Evolutionary conservation across 2,113 vertebrate genomes (phyloP), one percentile per base, ranked within the genome.

Genomic region (Meriones unguiculatus): DNA sequence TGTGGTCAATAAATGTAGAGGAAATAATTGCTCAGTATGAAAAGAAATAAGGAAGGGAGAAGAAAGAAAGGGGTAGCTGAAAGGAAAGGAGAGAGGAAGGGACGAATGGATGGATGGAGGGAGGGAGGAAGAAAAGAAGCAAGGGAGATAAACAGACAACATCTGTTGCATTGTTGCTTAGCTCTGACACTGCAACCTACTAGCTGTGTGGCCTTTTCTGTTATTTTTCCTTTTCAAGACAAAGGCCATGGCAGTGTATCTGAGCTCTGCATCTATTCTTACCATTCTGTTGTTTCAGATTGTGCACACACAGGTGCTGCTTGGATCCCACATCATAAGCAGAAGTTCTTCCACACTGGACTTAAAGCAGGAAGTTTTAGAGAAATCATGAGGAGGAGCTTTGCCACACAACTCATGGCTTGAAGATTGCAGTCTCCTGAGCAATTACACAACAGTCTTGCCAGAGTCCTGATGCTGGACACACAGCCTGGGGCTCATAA

Each of bases 41-140:
- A 59, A 62, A 80, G 70, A 86, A 93, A 64, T 14, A 30, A 62
- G 15, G 3, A 32, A 18, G 17, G 18, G 2, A 65, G 25, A 41
- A 25, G 18, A 8, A 14, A 77, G 41, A 25, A 57, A 59, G 13
- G n/a, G 9, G 15, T 7, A 13, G 54, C 15, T 14, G 8, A 25
- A n/a, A 52, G 32, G 22, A 52, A 3, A 1, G 9, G 41, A 20
- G 64, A 8, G 17, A 67, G n/a, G 62, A 12, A 35, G 28, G 14
- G 3, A 8, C 8, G 9, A 20, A 22, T 46, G 17, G 30, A 62
- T 14, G 18, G 59, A 35, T 0, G 22, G 41, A 28, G 25, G 25
- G 0, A 22, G 15, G 41, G 4, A 30, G 7, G 11, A 1, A 54
- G 2, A 5, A 2, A 32, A 20, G 20, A 17, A 38, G 57, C 9